These are phyloP conservation scores for Corythornis madagascariensis DNA, from an alignment of 2,113 vertebrate species.

Conservation along the genomic window DNA sequence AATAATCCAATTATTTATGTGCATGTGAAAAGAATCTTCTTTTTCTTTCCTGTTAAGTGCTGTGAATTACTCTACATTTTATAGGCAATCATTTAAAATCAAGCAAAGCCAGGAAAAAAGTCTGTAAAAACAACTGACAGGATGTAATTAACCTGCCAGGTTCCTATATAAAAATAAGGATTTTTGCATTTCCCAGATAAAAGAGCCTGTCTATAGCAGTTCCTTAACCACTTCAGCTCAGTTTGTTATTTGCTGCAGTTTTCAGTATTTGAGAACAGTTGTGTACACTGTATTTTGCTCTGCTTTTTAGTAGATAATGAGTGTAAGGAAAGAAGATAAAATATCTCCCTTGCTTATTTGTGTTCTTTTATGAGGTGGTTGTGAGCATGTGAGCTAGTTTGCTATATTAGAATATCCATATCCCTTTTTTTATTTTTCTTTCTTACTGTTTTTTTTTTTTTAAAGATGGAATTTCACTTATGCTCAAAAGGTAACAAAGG, in stretches of 20 bases:
- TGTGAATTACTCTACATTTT: not conserved
- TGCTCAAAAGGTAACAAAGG: conserved; percentile 6
- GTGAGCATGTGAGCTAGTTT: not conserved
- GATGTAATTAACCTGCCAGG: not conserved
- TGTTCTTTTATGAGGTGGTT: not conserved
- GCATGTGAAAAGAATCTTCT: not conserved
- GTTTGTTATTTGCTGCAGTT: not conserved
- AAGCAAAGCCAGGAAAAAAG: not conserved
- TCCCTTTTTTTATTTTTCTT: not conserved
- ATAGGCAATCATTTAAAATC: not conserved
- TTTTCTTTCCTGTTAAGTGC: not conserved
- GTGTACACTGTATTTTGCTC: not conserved
- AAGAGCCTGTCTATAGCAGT: not conserved
- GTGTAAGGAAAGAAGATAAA: not conserved
- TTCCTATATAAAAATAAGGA: not conserved
- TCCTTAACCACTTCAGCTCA: not conserved
- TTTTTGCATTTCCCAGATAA: not conserved
- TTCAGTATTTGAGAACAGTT: not conserved
- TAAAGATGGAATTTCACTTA: conserved; percentile 11
- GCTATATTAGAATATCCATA: not conserved
- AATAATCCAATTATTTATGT: not conserved
- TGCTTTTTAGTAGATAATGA: not conserved
- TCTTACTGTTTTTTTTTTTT: not conserved
- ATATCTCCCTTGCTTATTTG: not conserved
- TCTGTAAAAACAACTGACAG: not conserved